Evolutionary conservation across 2,888 invertebrate species (phyloP), one percentile per base, ranked within the genome.

Genomic region (Scaptomyza parva): DNA sequence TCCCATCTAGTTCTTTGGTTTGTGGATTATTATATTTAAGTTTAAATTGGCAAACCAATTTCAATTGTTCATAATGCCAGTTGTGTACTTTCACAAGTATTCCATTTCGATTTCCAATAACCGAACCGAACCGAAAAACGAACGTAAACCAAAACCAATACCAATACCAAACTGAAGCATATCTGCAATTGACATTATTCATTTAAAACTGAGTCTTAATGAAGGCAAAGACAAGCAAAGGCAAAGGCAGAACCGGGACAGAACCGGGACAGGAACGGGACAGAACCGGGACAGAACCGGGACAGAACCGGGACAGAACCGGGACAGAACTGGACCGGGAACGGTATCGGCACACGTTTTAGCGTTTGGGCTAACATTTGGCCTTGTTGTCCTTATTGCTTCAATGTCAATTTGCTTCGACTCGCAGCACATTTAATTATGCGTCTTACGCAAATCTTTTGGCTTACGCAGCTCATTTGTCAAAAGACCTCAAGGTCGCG

Each of bases 381-480:
- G 2, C 14, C 11, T 17, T 26, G 22, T 45, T 45, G 43, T 51
- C 45, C 54, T 39, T 30, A 35, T 14, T 52, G 57, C 53, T 53
- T 41, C 60, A 17, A 12, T 57, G 68, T 53, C 77, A 79, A 79
- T 79, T 76, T 75, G 50, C 59, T 14, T 5, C 69, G 64, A 61
- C 74, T 47, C 64, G 48, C 63, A 40, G 71, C 58, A 53, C 51
- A 59, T 75, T 84, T 82, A 86, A 82, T 86, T 77, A 84, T 77
- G 69, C 85, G 66, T 47, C 67, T 78, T 70, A 59, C 58, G 65
- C 57, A 84, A 81, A 86, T 86, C 83, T 68, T 54, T 65, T 40
- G 83, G 83, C 73, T 79, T 79, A 73, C 60, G 69, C 62, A 69
- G 78, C 87, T 84, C 69, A 70, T 82, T 80, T 80, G 84, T 84